A percentile compares a stretch with the other conserved stretches of the same genome.
These are phyloP conservation scores for Parasteatoda tepidariorum DNA, from an alignment of 1,140 invertebrate genomes.

Conservation along the genomic window DNA sequence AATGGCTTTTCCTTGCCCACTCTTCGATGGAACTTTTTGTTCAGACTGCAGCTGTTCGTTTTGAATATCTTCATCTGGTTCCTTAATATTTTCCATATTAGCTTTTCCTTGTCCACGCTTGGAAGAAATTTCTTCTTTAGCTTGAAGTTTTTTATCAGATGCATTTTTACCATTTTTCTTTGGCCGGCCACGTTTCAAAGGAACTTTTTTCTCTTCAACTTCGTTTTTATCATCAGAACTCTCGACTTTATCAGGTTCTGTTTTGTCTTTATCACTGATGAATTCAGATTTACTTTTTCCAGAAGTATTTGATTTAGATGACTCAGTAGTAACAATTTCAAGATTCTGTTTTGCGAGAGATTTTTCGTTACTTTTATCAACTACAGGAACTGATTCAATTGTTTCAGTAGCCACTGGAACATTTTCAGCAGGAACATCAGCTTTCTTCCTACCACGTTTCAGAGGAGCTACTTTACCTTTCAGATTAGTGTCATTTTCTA, in stretches of 20 bases:
- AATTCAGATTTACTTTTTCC: background rate
- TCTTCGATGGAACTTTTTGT: no score
- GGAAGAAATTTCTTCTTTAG: no score
- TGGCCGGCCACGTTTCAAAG: background rate
- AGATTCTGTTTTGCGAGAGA: background rate
- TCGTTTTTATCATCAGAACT: background rate
- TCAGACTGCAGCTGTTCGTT: background rate
- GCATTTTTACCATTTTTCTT: background rate
- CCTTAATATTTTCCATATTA: background rate
- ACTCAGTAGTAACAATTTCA: background rate
- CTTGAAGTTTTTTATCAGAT: no score
- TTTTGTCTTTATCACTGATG: background rate
- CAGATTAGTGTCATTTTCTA: constrained; percentile 54
- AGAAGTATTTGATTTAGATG: no score
- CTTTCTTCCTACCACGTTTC: constrained; percentile 1
- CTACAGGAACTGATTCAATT: background rate
- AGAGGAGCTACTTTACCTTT: background rate
- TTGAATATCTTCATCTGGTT: background rate
- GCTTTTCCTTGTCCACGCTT: background rate
- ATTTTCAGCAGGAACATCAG: background rate
- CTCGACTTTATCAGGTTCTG: background rate
- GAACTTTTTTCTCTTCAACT: background rate
- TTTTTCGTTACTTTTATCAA: background rate
- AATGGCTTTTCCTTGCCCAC: no score
- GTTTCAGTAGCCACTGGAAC: background rate